Evolutionary conservation across 2,888 invertebrate species (phyloP).

Genomic region (Agrypnus murinus): DNA sequence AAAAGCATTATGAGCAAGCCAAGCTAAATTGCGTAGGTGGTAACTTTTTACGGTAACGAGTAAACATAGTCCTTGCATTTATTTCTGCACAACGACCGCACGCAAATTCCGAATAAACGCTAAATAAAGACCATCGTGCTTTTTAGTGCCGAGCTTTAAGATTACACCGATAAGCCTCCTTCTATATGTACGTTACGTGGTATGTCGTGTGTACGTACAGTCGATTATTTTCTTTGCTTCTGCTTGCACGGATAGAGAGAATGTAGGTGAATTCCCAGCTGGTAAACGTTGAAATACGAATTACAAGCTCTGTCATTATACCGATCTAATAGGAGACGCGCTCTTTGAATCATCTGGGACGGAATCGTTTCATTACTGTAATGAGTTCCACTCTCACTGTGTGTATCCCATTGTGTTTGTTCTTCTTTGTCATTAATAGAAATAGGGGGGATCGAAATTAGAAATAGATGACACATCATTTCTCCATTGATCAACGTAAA

Average conservation of each 20-base stretch:
- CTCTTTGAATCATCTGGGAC: constrained; percentile 63
- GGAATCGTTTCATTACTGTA: constrained; percentile 67
- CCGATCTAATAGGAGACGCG: constrained; percentile 64
- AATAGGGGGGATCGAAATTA: constrained; percentile 63
- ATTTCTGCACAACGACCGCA: constrained; percentile 46
- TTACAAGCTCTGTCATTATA: constrained; percentile 61
- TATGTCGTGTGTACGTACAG: background rate
- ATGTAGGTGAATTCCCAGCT: constrained; percentile 21
- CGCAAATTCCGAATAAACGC: constrained; percentile 47
- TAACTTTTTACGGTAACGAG: constrained; percentile 67
- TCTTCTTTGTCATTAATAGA: constrained; percentile 63
- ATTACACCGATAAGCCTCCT: constrained; percentile 25
- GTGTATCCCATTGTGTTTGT: constrained; percentile 64
- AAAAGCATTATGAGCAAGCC: constrained; percentile 61
- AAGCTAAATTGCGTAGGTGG: constrained; percentile 66
- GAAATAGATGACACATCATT: constrained; percentile 65
- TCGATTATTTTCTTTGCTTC: background rate
- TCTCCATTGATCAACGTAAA: constrained; percentile 51
- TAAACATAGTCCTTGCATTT: constrained; percentile 60
- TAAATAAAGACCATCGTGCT: constrained; percentile 30
- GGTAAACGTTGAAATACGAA: constrained; percentile 34
- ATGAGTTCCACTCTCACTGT: constrained; percentile 59
- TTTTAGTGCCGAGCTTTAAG: constrained; percentile 26
- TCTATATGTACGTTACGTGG: background rate
- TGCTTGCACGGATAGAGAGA: background rate